Evolutionary conservation across 2,113 vertebrate genomes (phyloP), one percentile per base, ranked within the genome.

Genomic region (Erythrocercus mccallii): DNA sequence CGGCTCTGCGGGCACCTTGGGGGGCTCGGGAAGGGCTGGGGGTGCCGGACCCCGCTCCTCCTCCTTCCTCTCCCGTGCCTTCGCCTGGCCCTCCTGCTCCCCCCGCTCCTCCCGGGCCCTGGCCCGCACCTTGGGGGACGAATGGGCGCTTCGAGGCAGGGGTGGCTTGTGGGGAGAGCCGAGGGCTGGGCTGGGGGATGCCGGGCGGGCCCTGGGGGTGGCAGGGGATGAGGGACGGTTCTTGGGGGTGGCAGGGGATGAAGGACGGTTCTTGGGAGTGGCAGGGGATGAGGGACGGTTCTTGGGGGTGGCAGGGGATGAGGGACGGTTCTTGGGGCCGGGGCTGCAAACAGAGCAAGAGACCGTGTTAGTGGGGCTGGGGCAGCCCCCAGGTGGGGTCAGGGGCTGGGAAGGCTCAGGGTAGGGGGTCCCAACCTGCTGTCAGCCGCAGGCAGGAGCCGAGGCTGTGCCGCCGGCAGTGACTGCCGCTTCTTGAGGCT

Each of bases 401-500:
- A 4, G 40, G 50, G 44, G 45, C 33, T 45, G 9, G 24, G 58
- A 35, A 72, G 17, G 5, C 45, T 53, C 30, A 2, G 11, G 24
- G 38, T 2, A 0, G 15, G 1, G 4, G 31, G 9, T 50, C 50
- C 48, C 5, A 6, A 98, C 98, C 98, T 98, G 96, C 95, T 89
- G 61, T 98, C 97, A 0, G 92, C 76, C 3, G 96, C 18, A 0
- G 87, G 27, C 8, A 90, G 71, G 44, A 97, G 91, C 47, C 95
- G 95, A 70, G 95, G 83, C 97, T 97, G 97, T 1, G 97, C 92
- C 0, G 94, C 88, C 0, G 99, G 99, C 80, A 99, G 94, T 2
- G 98, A 98, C 96, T 98, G 99, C 90, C 99, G 98, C 97, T 99
- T 99, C 97, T 99, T 99, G 58, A 99, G 96, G 94, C 98, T 98